Base-by-base conservation (phyloP, 2,113 vertebrate genomes). In the Trematomus loennbergii region DNA sequence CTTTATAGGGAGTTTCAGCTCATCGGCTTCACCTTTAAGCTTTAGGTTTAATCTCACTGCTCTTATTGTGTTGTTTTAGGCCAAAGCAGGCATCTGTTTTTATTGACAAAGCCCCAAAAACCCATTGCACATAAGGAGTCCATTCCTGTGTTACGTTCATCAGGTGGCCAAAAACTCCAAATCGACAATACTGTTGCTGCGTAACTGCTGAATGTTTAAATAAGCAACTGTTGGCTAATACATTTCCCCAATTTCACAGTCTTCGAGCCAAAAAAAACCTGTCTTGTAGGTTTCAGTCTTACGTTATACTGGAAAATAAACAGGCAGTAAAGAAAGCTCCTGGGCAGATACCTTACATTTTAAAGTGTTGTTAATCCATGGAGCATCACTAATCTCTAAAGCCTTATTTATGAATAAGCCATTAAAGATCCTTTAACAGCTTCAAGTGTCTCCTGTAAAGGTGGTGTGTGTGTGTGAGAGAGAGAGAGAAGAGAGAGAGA, bases 341-440 rank as follows among this genome's bases (percentile, higher is more conserved):
- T 11, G 6, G 3, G 12, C 2, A 66, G 25, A 43, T 57, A 55
- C 52, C 20, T 64, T 64, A 52, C 54, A 67, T 61, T 61, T 78
- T 52, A 36, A 49, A 60, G 25, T 40, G 54, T 54, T 9, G n/a
- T 36, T 58, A 48, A 48, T 62, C 12, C 25, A 17, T 36, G 45
- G 29, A 50, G 17, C 66, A 25, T 80, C 63, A 50, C 25, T 60
- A 75, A 79, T 80, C 67, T 55, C 25, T 60, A 17, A 68, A 64
- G n/a, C 46, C 16, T 72, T 75, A 6, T 45, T 20, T n/a, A 48
- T 52, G 45, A 73, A 77, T 57, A 43, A 67, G 16, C 11, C 55
- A 54, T 72, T 36, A 69, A 62, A 54, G 46, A 78, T 61, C 15
- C 45, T 25, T 52, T 11, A 1, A 48, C 72, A 52, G 67, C 12